Evolutionary conservation across 2,797 vertebrate species (phyloP).

Genomic region (Tenualosa ilisha): DNA sequence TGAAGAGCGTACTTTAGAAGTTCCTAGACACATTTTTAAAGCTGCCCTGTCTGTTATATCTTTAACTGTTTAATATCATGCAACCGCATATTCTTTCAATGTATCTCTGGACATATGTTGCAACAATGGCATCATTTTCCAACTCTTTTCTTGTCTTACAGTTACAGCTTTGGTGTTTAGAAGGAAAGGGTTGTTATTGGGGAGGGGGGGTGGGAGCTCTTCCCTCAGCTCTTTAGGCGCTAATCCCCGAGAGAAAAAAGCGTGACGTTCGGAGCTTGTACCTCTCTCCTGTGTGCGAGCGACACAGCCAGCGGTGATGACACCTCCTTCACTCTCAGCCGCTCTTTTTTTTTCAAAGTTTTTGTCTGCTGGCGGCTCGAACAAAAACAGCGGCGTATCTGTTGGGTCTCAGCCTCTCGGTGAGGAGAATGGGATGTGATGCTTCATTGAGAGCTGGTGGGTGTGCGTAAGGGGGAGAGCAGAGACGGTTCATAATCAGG

Average conservation of each 20-base stretch:
- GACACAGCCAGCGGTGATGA: background rate
- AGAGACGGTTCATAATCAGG: slow-evolving; percentile 18
- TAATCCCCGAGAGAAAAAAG: slow-evolving; percentile 48
- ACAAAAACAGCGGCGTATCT: slow-evolving; percentile 30
- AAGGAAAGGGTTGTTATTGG: background rate
- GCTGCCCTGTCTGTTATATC: background rate
- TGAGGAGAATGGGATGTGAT: slow-evolving; percentile 23
- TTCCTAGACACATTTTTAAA: background rate
- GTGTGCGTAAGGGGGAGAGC: background rate
- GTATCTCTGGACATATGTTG: background rate
- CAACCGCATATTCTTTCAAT: background rate
- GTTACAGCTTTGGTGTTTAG: slow-evolving; percentile 1
- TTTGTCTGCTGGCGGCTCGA: slow-evolving; percentile 23
- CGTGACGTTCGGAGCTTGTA: slow-evolving; percentile 33
- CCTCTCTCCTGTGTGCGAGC: slow-evolving; percentile 23
- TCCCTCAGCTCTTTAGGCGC: slow-evolving; percentile 44
- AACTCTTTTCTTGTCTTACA: background rate
- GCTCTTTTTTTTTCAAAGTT: slow-evolving; percentile 19
- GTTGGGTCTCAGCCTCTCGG: slow-evolving; percentile 25
- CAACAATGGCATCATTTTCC: background rate
- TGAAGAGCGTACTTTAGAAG: background rate
- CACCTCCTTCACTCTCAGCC: background rate
- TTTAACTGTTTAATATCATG: background rate
- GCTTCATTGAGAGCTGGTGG: slow-evolving; percentile 6
- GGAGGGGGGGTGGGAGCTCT: background rate